Base-by-base conservation (phyloP, 30 jellyfish, hydroid and myxozoan genomes). In the Aurelia aurita complex sp. Pacific region DNA sequence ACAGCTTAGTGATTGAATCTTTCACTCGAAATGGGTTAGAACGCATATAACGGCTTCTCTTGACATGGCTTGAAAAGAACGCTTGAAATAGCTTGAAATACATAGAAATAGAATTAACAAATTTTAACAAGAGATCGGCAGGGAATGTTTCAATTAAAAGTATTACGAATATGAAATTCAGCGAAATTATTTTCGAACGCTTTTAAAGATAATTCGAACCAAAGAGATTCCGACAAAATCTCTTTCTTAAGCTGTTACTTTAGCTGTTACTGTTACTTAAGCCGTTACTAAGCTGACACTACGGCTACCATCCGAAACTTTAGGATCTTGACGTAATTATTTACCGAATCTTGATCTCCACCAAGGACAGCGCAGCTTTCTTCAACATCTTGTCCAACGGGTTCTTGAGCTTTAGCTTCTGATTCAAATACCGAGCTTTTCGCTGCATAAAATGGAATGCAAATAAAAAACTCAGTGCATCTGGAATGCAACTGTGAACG, bases 351-450 rank as follows among this genome's bases (percentile, higher is more conserved):
- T 23, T 61, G 38, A 16, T 36, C 64, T 5, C 82, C 92, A 60
- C 76, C 64, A 38, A 83, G 80, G 15, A 83, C 92, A 5, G 92
- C 73, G 50, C 92, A 83, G 51, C 92, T 83, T 42, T n/a, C 52
- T 18, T 35, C 82, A 57, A 57, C 63, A 13, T 9, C 92, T 8
- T 64, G 19, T 5, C 50, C 59, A 18, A 63, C 38, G 0, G 60
- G 72, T 16, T 73, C 77, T 29, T 71, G 78, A 7, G 50, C 36
- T 35, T 70, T 83, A 5, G 40, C 64, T 52, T 83, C 85, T n/a
- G 67, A 54, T 51, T 83, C 92, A 63, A 74, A 85, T n/a, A 85
- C 81, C 10, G 65, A 40, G 36, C 94, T 65, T 36, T 85, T 74
- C n/a, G 83, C 88, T 74, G 64, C 35, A 55, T 2, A 10, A n/a